Conservation (phyloP, 2,113 vertebrate genomes). For the Lontra canadensis region DNA sequence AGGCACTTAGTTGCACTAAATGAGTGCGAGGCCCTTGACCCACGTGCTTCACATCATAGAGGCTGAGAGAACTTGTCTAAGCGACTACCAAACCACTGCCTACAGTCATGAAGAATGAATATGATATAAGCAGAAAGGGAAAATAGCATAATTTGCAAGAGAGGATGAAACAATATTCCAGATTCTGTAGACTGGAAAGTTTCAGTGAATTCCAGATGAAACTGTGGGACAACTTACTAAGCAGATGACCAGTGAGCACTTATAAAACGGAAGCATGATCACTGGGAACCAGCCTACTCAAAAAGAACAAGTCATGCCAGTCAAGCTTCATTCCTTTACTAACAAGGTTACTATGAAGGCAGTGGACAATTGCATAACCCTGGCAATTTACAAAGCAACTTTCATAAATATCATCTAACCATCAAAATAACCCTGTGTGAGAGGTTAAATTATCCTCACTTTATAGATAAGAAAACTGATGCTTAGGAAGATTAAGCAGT, state of each 20-base stretch:
- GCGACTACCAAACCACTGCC: not conserved
- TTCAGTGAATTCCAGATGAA: constrained; percentile 50
- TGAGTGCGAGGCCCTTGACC: not conserved
- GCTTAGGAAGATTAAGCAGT: constrained; percentile 43
- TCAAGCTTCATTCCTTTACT: constrained; percentile 34
- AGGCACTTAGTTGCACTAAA: not conserved
- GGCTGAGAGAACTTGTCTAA: not conserved
- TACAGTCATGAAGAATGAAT: not conserved
- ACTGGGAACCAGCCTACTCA: constrained; percentile 1
- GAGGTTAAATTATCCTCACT: not conserved
- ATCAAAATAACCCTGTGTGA: constrained; percentile 15
- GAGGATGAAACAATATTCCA: constrained; percentile 35
- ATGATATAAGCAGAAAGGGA: not conserved
- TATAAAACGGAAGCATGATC: not conserved
- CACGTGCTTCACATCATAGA: not conserved
- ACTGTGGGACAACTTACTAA: constrained; percentile 46
- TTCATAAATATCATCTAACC: constrained; percentile 24
- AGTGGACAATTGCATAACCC: not conserved
- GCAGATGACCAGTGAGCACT: not conserved
- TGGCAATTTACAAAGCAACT: constrained; percentile 18
- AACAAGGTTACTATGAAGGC: not conserved
- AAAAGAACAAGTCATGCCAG: constrained; percentile 40
- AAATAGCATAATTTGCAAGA: constrained; percentile 38
- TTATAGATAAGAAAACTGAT: constrained; percentile 43
- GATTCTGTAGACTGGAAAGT: not conserved